Evolutionary conservation across 2,797 vertebrate genomes (phyloP), one percentile per base, ranked within the genome.

Genomic region (Pelobates cultripes): DNA sequence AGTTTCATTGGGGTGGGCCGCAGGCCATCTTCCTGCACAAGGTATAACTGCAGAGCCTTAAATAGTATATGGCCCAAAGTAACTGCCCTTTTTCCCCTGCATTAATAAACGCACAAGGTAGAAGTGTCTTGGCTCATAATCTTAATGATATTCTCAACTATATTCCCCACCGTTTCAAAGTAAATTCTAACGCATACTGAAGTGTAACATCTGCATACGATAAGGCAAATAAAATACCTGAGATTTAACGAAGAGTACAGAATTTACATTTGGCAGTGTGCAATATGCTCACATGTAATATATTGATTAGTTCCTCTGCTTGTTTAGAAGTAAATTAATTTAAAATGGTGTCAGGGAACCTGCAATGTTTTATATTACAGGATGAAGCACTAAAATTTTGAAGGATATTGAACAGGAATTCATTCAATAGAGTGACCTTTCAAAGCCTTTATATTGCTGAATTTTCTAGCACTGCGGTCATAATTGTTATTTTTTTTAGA

Each of bases 381-480:
- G 45, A 1, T 67, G 68, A 77, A 15, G 42, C 64, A 43, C 53
- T n/a, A 42, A 47, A 75, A 14, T 8, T 61, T 57, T 81, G 79
- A 75, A 68, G 61, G 61, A 51, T 78, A 82, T 73, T 73, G 74
- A 77, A 73, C 28, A 47, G 3, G n/a, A 44, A 71, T 44, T 17
- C 13, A 17, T 43, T 78, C 63, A 45, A 73, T 78, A 82, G 17
- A 42, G 9, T 73, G 61, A 82, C 80, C 74, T 82, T 81, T 77
- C 4, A 63, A 64, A 41, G 47, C 15, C 41, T 41, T 68, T 51
- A 4, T 13, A 43, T 43, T 43, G 66, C 8, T 51, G 45, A n/a
- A 57, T 57, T 69, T 68, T 40, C 63, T 14, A 17, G 13, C 14
- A 14, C 9, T 68, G 41, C 40, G 13, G 66, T n/a, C 15, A 10